These are phyloP conservation scores for Podarcis siculus DNA, from an alignment of 2,797 vertebrate genomes.

Conservation along the genomic window DNA sequence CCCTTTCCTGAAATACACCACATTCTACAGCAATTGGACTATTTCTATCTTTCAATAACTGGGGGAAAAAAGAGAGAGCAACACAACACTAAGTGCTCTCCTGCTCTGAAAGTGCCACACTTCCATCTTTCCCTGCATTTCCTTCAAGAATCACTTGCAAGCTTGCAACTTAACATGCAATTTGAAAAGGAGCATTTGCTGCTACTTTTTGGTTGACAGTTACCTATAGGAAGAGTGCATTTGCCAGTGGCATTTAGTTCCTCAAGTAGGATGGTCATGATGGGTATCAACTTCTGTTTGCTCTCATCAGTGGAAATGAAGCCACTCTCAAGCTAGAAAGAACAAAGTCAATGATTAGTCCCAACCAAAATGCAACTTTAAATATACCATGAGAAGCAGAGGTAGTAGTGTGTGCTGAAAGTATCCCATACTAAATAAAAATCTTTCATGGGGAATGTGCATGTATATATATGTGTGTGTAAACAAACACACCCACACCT, in stretches of 20 bases:
- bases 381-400: background rate
- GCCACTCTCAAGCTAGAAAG: constrained; percentile 91
- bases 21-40: background rate
- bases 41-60: background rate
- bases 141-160: background rate
- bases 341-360: background rate
- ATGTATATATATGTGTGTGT: too few relatives aligned
- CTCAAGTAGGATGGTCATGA: constrained; percentile 95
- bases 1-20: background rate
- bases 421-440: background rate
- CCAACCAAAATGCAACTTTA: background rate
- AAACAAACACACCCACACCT: too few relatives aligned
- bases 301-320: constrained; percentile 97
- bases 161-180: background rate
- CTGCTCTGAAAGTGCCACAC: background rate
- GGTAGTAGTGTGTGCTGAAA: background rate
- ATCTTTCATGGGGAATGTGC: background rate
- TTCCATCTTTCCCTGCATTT: background rate
- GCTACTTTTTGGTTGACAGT: background rate
- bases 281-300: constrained; percentile 95
- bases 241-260: constrained; percentile 94
- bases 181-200: background rate
- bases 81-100: background rate
- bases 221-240: constrained; percentile 95
- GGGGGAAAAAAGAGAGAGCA: background rate